These are phyloP conservation scores for Danio albolineatus DNA, from an alignment of 2,797 vertebrate species.

Conservation along the genomic window DNA sequence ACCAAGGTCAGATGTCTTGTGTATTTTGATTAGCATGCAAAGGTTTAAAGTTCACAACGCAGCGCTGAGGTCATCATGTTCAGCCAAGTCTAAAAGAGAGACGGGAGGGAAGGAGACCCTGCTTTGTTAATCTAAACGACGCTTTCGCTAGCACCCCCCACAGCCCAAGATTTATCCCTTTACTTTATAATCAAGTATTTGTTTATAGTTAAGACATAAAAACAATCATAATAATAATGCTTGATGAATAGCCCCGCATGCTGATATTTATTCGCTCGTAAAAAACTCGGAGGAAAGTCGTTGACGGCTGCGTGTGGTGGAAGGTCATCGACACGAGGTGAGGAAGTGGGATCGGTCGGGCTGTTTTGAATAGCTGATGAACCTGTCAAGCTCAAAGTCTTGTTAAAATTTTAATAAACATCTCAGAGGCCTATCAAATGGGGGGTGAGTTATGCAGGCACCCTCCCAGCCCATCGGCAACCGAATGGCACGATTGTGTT, in stretches of 20 bases:
- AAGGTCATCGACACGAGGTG: constrained; percentile 75
- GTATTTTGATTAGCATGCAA: constrained; percentile 56
- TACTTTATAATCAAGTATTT: constrained; percentile 82
- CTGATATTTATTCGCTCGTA: constrained; percentile 81
- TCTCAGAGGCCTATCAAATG: constrained; percentile 81
- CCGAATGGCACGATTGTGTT: constrained; percentile 80
- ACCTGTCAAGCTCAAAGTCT: constrained; percentile 77
- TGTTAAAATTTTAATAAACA: constrained; percentile 90
- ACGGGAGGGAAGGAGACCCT: constrained; percentile 60
- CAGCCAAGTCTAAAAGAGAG: constrained; percentile 58
- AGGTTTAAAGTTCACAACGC: constrained; percentile 63
- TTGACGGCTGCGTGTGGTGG: constrained; percentile 58
- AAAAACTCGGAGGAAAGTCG: constrained; percentile 78
- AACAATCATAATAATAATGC: constrained; percentile 81
- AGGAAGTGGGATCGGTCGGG: constrained; percentile 70
- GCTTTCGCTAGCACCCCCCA: constrained; percentile 67
- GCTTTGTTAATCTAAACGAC: constrained; percentile 78
- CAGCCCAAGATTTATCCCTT: constrained; percentile 77
- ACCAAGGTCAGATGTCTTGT: constrained; percentile 57
- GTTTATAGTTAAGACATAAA: constrained; percentile 83
- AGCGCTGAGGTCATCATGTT: constrained; percentile 57
- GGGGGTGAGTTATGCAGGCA: constrained; percentile 83
- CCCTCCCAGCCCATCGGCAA: constrained; percentile 72
- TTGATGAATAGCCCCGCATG: constrained; percentile 77
- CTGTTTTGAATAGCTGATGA: constrained; percentile 86